A percentile compares a stretch with the other conserved stretches of the same genome.
phyloP scores from a whole-genome alignment of 1,140 invertebrate species.

The Maconellicoccus hirsutus region DNA sequence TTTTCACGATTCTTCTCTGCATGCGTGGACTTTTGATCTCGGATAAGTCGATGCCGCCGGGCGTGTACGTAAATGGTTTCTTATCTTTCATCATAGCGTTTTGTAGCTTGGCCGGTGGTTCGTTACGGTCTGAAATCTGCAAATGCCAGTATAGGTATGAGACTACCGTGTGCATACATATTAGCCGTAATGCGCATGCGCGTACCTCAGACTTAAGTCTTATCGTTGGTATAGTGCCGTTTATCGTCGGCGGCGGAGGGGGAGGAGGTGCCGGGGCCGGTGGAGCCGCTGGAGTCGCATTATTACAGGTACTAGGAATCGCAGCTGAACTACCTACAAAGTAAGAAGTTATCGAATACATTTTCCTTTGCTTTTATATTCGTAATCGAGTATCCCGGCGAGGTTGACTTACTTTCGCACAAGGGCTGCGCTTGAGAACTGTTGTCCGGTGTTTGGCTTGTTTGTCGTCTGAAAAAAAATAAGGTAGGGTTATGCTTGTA shows the following conservation, averaged over 20 bases:
- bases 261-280: neutral
- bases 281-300: neutral
- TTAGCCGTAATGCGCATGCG: too few relatives aligned
- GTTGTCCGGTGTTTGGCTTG: neutral
- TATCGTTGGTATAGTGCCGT: neutral
- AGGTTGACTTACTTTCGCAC: neutral
- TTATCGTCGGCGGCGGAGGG: neutral
- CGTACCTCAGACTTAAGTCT: neutral
- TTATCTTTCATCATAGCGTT: constrained; percentile 92
- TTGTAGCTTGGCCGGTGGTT: constrained; percentile 77
- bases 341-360: neutral
- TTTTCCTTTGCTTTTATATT: too few relatives aligned
- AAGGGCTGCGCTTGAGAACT: neutral
- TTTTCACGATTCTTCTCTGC: constrained; percentile 60
- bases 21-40: constrained; percentile 81
- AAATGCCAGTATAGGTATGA: too few relatives aligned
- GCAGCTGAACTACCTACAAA: neutral
- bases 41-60: constrained; percentile 74
- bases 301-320: neutral
- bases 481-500: too few relatives aligned
- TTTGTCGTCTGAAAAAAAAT: constrained; percentile 9
- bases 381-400: too few relatives aligned
- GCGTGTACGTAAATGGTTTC: constrained; percentile 89
- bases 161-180: too few relatives aligned
- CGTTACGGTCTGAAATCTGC: constrained; percentile 34